Base-by-base conservation (phyloP, 2,888 invertebrate species). In the Drosophila vallismaia region DNA sequence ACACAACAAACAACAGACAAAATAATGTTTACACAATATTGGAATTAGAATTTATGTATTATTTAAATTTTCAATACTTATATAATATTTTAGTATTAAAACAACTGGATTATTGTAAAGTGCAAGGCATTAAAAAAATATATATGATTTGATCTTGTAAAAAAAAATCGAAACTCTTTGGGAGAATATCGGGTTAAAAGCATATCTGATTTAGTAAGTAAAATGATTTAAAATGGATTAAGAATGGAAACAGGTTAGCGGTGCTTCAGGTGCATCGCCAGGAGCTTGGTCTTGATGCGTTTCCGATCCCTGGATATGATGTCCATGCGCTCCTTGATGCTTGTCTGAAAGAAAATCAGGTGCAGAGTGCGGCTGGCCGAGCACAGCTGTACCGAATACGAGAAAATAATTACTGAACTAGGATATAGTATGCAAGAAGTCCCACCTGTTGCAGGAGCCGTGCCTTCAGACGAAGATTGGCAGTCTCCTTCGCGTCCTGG, bases 281-380 rank as follows among this genome's bases (percentile, higher is more conserved):
- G 33, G 1, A 86, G 58, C 50, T 90, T 91, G 4, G 78, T 79
- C 54, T 84, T 84, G 3, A 90, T 83, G 10, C 89, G 89, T 60
- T 90, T 90, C 4, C 90, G 86, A 72, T 91, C 90, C 31, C 89
- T 74, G 3, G 89, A 76, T 44, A 91, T 91, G 10, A 91, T 90
- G 57, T 91, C 90, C 91, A 91, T 90, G 57, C 90, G 89, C 26
- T 91, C 91, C 74, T 85, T 89, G 14, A 75, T 63, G 38, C 80
- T 84, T 3, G 90, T 89, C 58, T 90, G 85, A 31, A 89, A 88
- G 19, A 91, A 88, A 2, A 90, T 80, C 56, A 88, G 62, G 70
- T 91, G 90, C 45, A 91, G 64, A 1, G 89, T 88, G 36, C 82
- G 83, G 46, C 86, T 88, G 14, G 90, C 90, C 1, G 91, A 88